Conservation (phyloP, 2,113 vertebrate genomes). For the Peromyscus polionotus region DNA sequence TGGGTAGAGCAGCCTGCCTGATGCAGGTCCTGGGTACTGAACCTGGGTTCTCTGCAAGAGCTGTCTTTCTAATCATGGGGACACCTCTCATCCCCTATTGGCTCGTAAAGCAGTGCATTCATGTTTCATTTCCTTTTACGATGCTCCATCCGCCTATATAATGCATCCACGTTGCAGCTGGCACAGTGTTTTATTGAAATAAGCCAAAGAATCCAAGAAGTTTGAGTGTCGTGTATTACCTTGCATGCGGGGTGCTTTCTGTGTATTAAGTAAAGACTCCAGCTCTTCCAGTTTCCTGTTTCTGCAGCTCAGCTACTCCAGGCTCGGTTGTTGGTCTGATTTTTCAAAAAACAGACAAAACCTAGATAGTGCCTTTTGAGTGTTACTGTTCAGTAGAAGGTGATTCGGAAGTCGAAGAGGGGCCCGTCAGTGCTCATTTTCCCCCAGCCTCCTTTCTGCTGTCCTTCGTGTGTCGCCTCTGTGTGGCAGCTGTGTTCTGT, state of each 20-base stretch:
- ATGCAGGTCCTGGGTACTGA: not conserved
- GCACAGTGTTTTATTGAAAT: slow-evolving; percentile 18
- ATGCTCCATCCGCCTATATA: not conserved
- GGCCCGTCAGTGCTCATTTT: not conserved
- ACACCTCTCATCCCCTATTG: not conserved
- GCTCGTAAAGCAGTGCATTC: too few species aligned
- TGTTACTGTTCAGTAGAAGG: not conserved
- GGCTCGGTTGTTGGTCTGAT: not conserved
- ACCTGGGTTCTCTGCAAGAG: not conserved
- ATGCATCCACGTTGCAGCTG: slow-evolving; percentile 7
- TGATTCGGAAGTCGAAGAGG: not conserved
- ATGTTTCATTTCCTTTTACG: slow-evolving; percentile 24
- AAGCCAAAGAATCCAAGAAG: not conserved
- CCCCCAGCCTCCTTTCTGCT: not conserved
- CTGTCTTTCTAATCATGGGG: not conserved
- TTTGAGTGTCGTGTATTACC: not conserved
- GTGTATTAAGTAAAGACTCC: not conserved
- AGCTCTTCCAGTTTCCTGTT: not conserved
- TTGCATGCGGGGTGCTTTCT: not conserved
- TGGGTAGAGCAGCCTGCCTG: not conserved
- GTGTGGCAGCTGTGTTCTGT: not conserved
- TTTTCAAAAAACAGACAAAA: not conserved
- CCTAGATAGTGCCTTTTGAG: slow-evolving; percentile 8
- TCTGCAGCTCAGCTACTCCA: not conserved
- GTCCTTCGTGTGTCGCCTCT: not conserved